Evolutionary conservation across 2,113 vertebrate species (phyloP), one percentile per base, ranked within the genome.

Genomic region (Canis aureus): DNA sequence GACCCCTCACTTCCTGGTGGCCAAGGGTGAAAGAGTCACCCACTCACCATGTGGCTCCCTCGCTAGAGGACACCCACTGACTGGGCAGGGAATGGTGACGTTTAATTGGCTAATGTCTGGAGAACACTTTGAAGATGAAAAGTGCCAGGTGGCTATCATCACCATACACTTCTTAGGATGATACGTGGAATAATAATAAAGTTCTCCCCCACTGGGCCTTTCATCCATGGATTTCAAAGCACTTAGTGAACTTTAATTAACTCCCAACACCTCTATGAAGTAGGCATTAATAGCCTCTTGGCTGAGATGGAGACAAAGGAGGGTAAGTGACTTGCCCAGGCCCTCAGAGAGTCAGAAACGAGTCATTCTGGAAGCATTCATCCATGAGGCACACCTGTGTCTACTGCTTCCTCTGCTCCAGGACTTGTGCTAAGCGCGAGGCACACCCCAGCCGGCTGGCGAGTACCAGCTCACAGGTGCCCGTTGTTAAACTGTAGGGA

Each of bases 191-290:
- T 98, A 97, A 97, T 97, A 95, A 98, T 95, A 97, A 97, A 97
- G 96, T 89, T 97, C 96, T 98, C 88, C 97, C 97, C 91, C 71
- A 96, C 91, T 80, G 93, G 96, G 97, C 97, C 97, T 98, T 98
- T 98, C 97, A 98, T 98, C 97, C 94, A 0, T 15, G 92, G 97
- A 93, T 98, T 97, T 98, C 98, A 98, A 98, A 98, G 97, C 97
- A 97, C 97, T 94, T 91, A 94, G 96, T 8, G 69, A 97, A 92
- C 97, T 73, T 97, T 98, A 98, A 98, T 98, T 98, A 98, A 97
- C 91, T 97, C 81, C 64, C 92, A 96, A 86, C 97, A 97, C 93
- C 96, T 98, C 97, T 98, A 51, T 95, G 97, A 98, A 98, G 97
- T 93, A 91, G 93, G 91, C 94, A 95, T 73, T 97, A 98, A 97